Percentiles rank a stretch among this genome's conserved stretches.
Conservation (phyloP, 2,888 invertebrate species). For the Cheilosia grossa region DNA sequence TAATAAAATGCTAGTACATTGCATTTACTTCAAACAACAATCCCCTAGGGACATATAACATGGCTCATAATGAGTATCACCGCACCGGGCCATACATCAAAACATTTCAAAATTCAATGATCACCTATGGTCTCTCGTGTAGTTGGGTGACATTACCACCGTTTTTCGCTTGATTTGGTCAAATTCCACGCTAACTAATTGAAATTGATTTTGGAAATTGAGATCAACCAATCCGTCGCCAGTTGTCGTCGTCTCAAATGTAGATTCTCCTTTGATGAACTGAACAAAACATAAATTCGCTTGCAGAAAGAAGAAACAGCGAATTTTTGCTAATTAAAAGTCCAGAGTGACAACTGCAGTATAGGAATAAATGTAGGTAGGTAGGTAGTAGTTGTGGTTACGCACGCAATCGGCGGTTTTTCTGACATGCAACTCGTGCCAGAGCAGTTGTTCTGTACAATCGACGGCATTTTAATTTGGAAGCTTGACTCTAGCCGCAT, state of each 20-base stretch:
- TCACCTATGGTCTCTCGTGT: conserved; percentile 60
- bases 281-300: conserved; percentile 31
- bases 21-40: conserved; percentile 38
- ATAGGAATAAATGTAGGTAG: neutral
- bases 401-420: conserved; percentile 47
- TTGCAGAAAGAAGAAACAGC: conserved; percentile 48
- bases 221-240: conserved; percentile 72
- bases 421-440: conserved; percentile 45
- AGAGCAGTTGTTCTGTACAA: conserved; percentile 44
- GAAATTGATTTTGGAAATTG: conserved; percentile 72
- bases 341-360: conserved; percentile 60
- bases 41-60: conserved; percentile 66
- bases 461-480: conserved; percentile 58
- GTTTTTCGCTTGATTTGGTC: conserved; percentile 50
- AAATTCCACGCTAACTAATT: conserved; percentile 75
- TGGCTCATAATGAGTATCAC: conserved; percentile 46
- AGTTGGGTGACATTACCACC: conserved; percentile 65
- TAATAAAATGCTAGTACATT: conserved; percentile 7
- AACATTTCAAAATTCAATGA: conserved; percentile 69
- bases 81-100: conserved; percentile 53
- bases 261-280: neutral
- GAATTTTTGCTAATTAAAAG: conserved; percentile 66
- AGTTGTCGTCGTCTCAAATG: conserved; percentile 18
- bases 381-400: conserved; percentile 30
- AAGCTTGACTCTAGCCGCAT: conserved; percentile 40